Conservation (phyloP, 2,113 vertebrate species). For the Ellobius talpinus region DNA sequence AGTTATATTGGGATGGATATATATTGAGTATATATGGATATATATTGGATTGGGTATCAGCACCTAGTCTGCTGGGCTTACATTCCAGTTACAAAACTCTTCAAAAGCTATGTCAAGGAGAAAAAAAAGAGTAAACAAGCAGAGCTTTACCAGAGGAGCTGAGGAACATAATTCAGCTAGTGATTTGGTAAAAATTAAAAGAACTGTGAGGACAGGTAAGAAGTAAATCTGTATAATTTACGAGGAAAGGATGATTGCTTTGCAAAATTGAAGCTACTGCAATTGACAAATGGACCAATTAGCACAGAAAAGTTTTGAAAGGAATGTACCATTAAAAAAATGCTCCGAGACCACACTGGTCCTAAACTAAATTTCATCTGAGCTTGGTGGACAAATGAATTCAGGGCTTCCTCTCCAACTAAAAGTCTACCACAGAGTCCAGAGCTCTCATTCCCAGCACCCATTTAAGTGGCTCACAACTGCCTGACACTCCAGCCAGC, state of each 20-base stretch:
- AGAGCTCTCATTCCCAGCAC: not conserved
- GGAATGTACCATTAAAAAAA: not conserved
- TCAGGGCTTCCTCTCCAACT: not conserved
- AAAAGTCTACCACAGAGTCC: not conserved
- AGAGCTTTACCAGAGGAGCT: conserved; percentile 6
- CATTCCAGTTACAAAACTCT: not conserved
- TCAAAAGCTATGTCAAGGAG: not conserved
- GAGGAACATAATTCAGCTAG: not conserved
- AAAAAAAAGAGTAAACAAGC: not conserved
- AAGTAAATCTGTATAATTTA: not conserved
- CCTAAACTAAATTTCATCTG: not conserved
- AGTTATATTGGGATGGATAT: not conserved
- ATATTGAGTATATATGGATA: not conserved
- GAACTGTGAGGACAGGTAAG: not conserved
- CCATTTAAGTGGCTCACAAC: not conserved
- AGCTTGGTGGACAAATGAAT: not conserved
- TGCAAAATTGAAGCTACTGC: not conserved
- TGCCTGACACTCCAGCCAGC: not conserved
- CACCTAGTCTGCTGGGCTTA: not conserved
- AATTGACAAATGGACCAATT: not conserved
- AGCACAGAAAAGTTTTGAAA: not conserved
- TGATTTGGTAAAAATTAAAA: conserved; percentile 16
- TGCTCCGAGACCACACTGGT: not conserved
- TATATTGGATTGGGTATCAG: not conserved
- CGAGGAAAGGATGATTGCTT: not conserved